Base-by-base conservation (phyloP, 2,113 vertebrate genomes). In the Corapipo altera region DNA sequence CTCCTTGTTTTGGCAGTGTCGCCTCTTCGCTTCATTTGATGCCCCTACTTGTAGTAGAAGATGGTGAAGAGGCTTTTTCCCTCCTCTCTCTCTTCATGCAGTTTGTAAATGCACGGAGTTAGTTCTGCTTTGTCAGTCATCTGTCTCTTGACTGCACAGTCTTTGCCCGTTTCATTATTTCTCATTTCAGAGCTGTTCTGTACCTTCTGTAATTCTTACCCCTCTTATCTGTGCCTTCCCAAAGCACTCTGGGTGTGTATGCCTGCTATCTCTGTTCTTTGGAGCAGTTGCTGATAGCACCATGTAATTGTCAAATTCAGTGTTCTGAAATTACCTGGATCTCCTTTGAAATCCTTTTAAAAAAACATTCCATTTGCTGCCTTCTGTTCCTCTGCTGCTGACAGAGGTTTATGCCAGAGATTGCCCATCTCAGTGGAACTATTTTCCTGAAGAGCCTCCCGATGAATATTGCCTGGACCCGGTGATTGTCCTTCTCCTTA, bases 261-360 rank as follows among this genome's bases (percentile, higher is more conserved):
- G 86, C 91, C 86, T 57, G 18, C 92, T 86, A 5, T 46, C 86
- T 93, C 77, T 64, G 33, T 51, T 88, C 85, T 88, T 85, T 32
- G 57, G 74, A 82, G 66, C 88, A 54, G 75, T 17, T 81, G 81
- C 77, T 85, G 85, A 71, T 91, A 96, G 91, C 59, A 59, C 79
- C 3, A 0, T 84, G 94, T 87, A 84, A 81, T 87, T 86, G 86
- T 93, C 86, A 91, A 55, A 84, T 87, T 71, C 73, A 44, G 1
- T 92, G 89, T 91, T 93, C 89, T 78, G 51, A 91, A 93, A 77
- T 93, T 87, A 71, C 87, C 93, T 87, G 76, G n/a, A 71, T 91
- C 65, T 93, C 83, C 80, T 71, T 57, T 93, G 86, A 91, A 91
- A 84, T 73, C 28, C 43, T 67, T 88, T 81, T 20, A 71, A 92